Base-by-base conservation (phyloP, 2,113 vertebrate species). In the Neogale vison region DNA sequence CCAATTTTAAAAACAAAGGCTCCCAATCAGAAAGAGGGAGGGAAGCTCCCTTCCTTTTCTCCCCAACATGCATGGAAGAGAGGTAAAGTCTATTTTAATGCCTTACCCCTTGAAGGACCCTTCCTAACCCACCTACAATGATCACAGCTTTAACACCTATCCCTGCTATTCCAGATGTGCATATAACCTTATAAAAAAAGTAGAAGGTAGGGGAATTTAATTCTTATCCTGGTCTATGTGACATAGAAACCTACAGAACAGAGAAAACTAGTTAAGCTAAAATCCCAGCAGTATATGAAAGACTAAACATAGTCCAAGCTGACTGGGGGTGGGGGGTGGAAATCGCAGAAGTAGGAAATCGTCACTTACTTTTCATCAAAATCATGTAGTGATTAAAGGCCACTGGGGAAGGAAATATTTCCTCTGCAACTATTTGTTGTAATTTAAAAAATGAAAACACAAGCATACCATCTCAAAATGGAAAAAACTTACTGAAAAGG, bases 331-430 rank as follows among this genome's bases (percentile, higher is more conserved):
- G 42, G 42, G 4, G 42, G 39, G 4, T 4, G 42, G 42, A 93
- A 26, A 92, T 39, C 9, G 47, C 57, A 42, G 36, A 81, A 79
- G 42, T n/a, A 91, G 36, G 95, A 76, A 80, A 94, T 80, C 42
- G 76, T 36, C 57, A 88, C 79, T 52, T 95, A 93, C 13, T 39
- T 55, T 74, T 95, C 29, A 93, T 82, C 82, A 88, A 93, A 69
- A 74, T 83, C 42, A 67, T 47, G 14, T 11, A 81, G 11, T 90
- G 39, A 90, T 57, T 91, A 24, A 94, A 96, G 31, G n/a, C 45
- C 12, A n/a, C 0, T n/a, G 12, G 21, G 42, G 31, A 81, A 85
- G 55, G 34, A 69, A 72, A 69, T 55, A 24, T 47, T 61, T 77
- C 26, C 4, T 88, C 72, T 69, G 15, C 3, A 90, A 88, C 9